phyloP scores from a whole-genome alignment of 2,113 vertebrate genomes.

The Mungos mungo region DNA sequence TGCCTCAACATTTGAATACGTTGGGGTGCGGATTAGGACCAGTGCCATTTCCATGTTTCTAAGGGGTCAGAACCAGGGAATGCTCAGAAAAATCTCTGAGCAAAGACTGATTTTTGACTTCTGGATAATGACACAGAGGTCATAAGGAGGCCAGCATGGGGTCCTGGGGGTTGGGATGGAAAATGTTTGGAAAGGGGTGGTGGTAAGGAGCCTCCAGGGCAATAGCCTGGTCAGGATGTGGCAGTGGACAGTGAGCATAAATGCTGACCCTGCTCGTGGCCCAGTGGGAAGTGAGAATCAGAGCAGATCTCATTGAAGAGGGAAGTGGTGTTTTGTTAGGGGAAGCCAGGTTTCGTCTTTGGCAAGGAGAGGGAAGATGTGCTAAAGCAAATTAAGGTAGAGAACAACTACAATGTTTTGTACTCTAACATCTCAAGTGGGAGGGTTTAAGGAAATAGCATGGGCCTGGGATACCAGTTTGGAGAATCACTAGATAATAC shows the following conservation, averaged over 20 bases:
- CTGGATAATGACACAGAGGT: background rate
- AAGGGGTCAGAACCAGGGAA: background rate
- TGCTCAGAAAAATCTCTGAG: background rate
- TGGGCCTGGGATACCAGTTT: background rate
- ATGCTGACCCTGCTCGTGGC: background rate
- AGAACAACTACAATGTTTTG: background rate
- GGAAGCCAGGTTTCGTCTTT: background rate
- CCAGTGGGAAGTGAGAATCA: constrained; percentile 52
- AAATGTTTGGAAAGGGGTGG: background rate
- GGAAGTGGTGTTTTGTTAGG: constrained; percentile 13
- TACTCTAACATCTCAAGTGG: background rate
- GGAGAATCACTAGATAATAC: background rate
- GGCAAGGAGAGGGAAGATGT: background rate
- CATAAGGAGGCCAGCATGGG: background rate
- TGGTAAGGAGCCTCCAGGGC: background rate
- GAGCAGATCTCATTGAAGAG: background rate
- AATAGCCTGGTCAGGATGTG: background rate
- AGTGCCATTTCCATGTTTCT: background rate
- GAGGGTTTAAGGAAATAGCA: background rate
- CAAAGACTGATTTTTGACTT: background rate
- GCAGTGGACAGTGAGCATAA: background rate
- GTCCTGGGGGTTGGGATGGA: background rate
- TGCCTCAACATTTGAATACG: background rate
- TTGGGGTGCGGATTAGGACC: background rate
- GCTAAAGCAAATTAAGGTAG: background rate